Conservation (phyloP, 30 jellyfish, hydroid and myxozoan genomes). For the Chrysaora quinquecirrha region DNA sequence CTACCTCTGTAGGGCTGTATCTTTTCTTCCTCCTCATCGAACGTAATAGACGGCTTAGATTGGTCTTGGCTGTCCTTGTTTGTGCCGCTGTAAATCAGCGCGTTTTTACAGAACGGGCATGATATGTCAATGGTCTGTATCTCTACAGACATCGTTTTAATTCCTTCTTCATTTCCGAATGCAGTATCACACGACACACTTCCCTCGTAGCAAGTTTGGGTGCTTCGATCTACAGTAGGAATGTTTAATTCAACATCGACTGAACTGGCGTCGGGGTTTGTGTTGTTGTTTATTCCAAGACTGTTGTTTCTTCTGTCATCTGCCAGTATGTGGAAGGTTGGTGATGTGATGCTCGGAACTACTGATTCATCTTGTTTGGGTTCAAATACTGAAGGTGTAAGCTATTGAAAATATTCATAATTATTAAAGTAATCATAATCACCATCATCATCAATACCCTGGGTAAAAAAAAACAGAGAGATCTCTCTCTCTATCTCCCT, state of each 20-base stretch:
- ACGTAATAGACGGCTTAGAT: not conserved
- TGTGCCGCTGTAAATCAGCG: not conserved
- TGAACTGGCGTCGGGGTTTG: not conserved
- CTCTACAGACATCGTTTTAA: not conserved
- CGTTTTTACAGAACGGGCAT: not conserved
- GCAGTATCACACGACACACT: not conserved
- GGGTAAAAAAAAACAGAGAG: no score
- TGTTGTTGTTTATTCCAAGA: not conserved
- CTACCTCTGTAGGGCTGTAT: no score
- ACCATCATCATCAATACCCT: no score
- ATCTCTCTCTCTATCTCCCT: no score
- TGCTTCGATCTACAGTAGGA: not conserved
- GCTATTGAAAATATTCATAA: no score
- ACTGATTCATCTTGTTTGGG: not conserved
- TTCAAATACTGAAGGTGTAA: not conserved
- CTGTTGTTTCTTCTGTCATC: not conserved
- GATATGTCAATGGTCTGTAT: not conserved
- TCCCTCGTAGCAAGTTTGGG: not conserved
- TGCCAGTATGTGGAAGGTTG: not conserved
- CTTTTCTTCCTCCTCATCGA: not conserved
- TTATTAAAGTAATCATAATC: no score
- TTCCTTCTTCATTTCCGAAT: not conserved
- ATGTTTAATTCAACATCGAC: not conserved
- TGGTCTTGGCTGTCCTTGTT: not conserved
- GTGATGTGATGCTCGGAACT: not conserved